Percentiles rank a stretch among this genome's conserved stretches.
Conservation (phyloP, 2,797 vertebrate genomes). For the Orientallactaga sibirica region DNA sequence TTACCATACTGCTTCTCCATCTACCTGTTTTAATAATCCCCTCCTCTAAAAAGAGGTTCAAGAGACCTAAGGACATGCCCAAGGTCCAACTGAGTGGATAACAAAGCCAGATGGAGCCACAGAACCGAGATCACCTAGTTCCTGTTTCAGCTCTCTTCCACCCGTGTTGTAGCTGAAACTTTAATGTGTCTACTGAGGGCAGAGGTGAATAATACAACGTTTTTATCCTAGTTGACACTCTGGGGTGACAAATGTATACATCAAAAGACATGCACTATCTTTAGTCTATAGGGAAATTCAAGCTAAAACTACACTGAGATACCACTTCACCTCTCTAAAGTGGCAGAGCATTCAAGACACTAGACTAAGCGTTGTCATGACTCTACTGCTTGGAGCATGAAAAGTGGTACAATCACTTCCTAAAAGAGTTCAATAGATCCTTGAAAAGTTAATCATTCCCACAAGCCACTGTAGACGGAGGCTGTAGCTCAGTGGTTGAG, state of each 20-base stretch:
- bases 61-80: neutral
- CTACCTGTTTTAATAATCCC: neutral
- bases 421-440: neutral
- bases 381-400: neutral
- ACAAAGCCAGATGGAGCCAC: neutral
- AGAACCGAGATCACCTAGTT: neutral
- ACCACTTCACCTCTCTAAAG: neutral
- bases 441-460: neutral
- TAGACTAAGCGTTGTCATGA: neutral
- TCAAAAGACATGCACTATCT: neutral
- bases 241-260: neutral
- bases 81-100: neutral
- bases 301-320: neutral
- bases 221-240: neutral
- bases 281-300: neutral
- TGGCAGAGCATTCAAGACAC: neutral
- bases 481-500: neutral
- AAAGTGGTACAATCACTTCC: neutral
- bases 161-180: neutral
- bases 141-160: neutral
- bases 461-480: neutral
- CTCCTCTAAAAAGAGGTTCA: slow-evolving; percentile 7
- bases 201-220: neutral
- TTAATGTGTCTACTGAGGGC: neutral
- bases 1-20: neutral